Evolutionary conservation across 2,113 vertebrate genomes (phyloP), one percentile per base, ranked within the genome.

Genomic region (Lonchura striata): DNA sequence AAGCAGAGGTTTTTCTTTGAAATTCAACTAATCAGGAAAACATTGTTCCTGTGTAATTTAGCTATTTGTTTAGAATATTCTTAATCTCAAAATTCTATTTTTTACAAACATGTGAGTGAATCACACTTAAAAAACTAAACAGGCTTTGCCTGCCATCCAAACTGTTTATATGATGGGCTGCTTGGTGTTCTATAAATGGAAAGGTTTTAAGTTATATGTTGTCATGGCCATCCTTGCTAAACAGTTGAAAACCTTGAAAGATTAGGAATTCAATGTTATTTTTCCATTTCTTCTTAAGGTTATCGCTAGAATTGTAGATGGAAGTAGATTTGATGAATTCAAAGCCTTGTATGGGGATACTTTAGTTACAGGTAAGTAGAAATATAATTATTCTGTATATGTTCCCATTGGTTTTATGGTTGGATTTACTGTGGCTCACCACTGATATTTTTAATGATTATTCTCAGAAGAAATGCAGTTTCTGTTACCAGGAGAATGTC

Each of bases 331-430:
- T 97, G 98, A 98, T 95, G 99, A 99, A 97, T 99, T 99, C 97
- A 99, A 99, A 97, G 98, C 99, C 44, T 98, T 99, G n/a, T 99
- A 99, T 91, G 99, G 99, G 94, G 99, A 99, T 96, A 99, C 99
- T 7, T 98, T 99, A 79, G 97, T 99, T 70, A 99, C 99, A 98
- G 99, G 99, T 99, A 97, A 83, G 70, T 66, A 94, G 88, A 95
- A 82, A 76, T 81, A 25, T 7, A 75, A 49, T 69, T 69, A 68
- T 30, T 81, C 23, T 83, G 2, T 56, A 2, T 56, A 41, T 68
- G 6, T 81, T 89, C 27, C 17, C 24, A 28, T 20, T 66, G 35
- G 7, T 35, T 70, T 82, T 84, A 31, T 52, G 39, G 15, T n/a
- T 63, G 57, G 20, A 50, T 65, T 75, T 7, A 35, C 80, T 82